Evolutionary conservation across 2,888 invertebrate genomes (phyloP).

Genomic region (Pemphredon lugubris): DNA sequence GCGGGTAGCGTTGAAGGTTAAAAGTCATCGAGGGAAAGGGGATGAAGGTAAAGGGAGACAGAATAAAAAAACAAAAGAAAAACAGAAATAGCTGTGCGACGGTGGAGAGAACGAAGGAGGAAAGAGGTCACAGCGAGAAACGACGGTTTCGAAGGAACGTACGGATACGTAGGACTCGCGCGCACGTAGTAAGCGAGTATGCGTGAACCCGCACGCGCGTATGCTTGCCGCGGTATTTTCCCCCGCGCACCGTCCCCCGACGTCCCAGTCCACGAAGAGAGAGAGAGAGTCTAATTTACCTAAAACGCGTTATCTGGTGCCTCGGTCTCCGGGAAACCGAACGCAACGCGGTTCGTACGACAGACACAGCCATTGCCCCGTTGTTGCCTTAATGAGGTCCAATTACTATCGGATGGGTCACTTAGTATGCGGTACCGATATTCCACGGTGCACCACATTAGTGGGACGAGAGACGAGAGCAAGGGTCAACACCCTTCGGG

Average conservation of each 20-base stretch:
- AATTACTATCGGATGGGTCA: slow-evolving; percentile 77
- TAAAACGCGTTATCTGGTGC: slow-evolving; percentile 68
- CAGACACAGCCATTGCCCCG: slow-evolving; percentile 64
- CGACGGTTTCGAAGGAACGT: slow-evolving; percentile 29
- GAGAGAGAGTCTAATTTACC: slow-evolving; percentile 69
- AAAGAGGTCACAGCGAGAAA: slow-evolving; percentile 6
- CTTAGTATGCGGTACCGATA: slow-evolving; percentile 75
- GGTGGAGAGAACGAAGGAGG: too few species aligned
- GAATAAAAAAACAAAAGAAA: too few species aligned
- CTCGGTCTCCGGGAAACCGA: slow-evolving; percentile 52
- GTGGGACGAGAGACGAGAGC: slow-evolving; percentile 60
- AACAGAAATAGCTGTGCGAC: too few species aligned
- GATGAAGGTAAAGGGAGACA: too few species aligned
- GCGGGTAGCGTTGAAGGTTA: too few species aligned
- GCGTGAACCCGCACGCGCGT: slow-evolving; percentile 40
- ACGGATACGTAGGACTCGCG: not conserved
- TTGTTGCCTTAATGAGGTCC: slow-evolving; percentile 77
- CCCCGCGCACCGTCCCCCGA: slow-evolving; percentile 7
- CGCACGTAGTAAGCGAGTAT: slow-evolving; percentile 20
- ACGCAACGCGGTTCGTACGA: slow-evolving; percentile 48
- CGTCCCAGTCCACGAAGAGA: slow-evolving; percentile 37
- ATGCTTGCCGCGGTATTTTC: slow-evolving; percentile 31
- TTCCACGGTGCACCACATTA: slow-evolving; percentile 71
- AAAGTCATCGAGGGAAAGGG: too few species aligned
- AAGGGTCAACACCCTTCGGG: slow-evolving; percentile 72